Evolutionary conservation across 2,113 vertebrate species (phyloP).

Genomic region (Leptobrachium ailaonicum): DNA sequence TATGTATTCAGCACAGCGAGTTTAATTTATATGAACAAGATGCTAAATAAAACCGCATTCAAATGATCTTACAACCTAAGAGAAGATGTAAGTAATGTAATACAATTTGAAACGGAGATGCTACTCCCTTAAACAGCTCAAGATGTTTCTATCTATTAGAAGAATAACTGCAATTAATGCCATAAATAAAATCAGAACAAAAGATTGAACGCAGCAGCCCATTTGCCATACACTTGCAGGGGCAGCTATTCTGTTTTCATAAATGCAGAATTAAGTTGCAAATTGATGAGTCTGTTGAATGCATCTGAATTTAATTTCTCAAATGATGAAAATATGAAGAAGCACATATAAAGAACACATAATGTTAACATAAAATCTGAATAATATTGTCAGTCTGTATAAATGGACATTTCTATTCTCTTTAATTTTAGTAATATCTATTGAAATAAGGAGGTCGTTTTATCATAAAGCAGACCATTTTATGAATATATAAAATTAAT

Average conservation of each 20-base stretch:
- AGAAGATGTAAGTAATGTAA: too few species aligned
- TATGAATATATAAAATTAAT: neutral
- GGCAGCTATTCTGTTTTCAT: neutral
- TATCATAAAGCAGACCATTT: neutral
- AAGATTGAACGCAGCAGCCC: too few species aligned
- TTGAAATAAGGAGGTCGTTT: constrained; percentile 41
- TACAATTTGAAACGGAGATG: too few species aligned
- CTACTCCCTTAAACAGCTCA: too few species aligned
- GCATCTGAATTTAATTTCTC: constrained; percentile 25
- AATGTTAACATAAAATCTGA: constrained; percentile 28
- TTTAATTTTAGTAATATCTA: constrained; percentile 21
- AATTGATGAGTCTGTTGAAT: constrained; percentile 28
- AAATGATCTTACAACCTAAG: too few species aligned
- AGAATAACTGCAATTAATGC: too few species aligned
- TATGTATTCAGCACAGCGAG: too few species aligned
- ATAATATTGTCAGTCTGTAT: constrained; percentile 18
- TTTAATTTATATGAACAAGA: too few species aligned
- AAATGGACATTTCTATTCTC: constrained; percentile 3
- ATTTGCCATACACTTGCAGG: too few species aligned
- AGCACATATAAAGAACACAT: constrained; percentile 14
- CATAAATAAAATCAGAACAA: too few species aligned
- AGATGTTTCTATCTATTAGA: too few species aligned
- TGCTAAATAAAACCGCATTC: too few species aligned
- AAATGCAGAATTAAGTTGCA: neutral
- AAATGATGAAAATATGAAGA: constrained; percentile 25